Percentiles rank a stretch among this genome's conserved stretches.
phyloP scores from a whole-genome alignment of 2,888 invertebrate species.

The Heliconius aoede region DNA sequence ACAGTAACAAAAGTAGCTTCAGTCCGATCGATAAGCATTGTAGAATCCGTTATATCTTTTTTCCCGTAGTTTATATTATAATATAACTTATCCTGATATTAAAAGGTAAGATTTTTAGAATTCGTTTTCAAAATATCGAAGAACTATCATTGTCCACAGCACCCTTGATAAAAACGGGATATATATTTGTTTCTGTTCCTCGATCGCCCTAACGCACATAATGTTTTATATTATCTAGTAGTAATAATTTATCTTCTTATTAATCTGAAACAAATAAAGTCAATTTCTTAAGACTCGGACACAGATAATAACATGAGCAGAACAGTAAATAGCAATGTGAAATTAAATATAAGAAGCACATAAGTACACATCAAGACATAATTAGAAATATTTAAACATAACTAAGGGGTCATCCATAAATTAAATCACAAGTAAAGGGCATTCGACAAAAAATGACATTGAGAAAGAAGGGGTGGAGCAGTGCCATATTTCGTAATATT shows the following conservation, averaged over 20 bases:
- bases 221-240: slow-evolving; percentile 23
- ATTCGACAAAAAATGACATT: neutral
- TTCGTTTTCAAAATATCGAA: neutral
- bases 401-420: neutral
- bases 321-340: neutral
- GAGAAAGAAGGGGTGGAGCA: neutral
- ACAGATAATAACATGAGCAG: neutral
- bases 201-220: slow-evolving; percentile 16
- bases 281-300: neutral
- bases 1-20: slow-evolving; percentile 21
- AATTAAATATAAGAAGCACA: neutral
- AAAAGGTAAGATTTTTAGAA: neutral
- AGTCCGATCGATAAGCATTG: neutral
- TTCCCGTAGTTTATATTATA: neutral
- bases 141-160: neutral
- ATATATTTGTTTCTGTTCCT: neutral
- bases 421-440: neutral
- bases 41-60: neutral
- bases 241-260: slow-evolving; percentile 15
- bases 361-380: neutral
- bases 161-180: neutral
- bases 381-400: too few relatives aligned
- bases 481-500: neutral
- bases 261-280: slow-evolving; percentile 31
- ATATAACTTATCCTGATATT: neutral